Base-by-base conservation (phyloP, 2,113 vertebrate species). In the Typhlomys cinereus region DNA sequence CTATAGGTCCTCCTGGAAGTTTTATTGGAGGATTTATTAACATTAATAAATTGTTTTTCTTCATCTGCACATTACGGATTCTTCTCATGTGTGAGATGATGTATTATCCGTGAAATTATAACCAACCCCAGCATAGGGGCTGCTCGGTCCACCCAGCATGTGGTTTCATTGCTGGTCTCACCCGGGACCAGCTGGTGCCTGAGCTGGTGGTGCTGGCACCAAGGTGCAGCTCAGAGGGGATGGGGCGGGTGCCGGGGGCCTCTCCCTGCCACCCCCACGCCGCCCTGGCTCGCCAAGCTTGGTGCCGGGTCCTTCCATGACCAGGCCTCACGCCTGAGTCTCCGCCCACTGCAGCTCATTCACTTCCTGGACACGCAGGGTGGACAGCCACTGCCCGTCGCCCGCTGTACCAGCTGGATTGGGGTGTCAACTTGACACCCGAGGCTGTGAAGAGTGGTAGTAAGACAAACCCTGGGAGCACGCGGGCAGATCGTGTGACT, bases 11-110 rank as follows among this genome's bases (percentile, higher is more conserved):
- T 98, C 97, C 96, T 98, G 98, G 97, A 98, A 98, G 97, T 97
- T 98, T 98, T 98, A 98, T 97, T 97, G 98, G 97, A 97, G 95
- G 96, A 97, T 97, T 98, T 98, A 98, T 98, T 98, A 98, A 95
- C 97, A 98, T 98, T 98, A 98, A 98, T 98, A 98, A 98, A 98
- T 98, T 98, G 98, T 98, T 98, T 98, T 98, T 98, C 98, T 98
- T 98, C 98, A 97, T 97, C 97, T 97, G 89, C 95, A 29, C 94
- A 94, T 98, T 98, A 98, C 93, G 97, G 97, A 98, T 98, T 98
- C 98, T 97, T 91, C 97, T 98, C 98, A 94, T 95, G 97, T 97
- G 95, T 95, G 97, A 97, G 97, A 95, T 94, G 97, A 98, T 98
- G 95, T 95, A 96, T 97, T 91, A 96, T 66, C 97, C 97, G 90